Evolutionary conservation across 2,113 vertebrate genomes (phyloP), one percentile per base, ranked within the genome.

Genomic region (Bufo bufo): DNA sequence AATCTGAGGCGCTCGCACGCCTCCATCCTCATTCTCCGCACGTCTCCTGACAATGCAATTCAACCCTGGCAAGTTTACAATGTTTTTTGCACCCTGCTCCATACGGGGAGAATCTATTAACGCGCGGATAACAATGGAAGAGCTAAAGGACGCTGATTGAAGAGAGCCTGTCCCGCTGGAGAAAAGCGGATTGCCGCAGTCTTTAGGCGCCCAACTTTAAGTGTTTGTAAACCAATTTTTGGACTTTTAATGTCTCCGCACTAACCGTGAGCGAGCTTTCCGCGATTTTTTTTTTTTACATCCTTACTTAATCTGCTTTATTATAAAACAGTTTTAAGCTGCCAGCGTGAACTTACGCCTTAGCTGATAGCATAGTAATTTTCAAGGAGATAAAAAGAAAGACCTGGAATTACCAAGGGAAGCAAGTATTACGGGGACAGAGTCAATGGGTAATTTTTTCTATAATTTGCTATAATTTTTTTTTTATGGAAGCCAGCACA

Each of bases 21-120:
- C 79, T 84, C 59, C 47, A 56, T 78, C 77, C 56, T 82, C 72
- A 89, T 89, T 84, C 81, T 6, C 17, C 13, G 63, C 81, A 69
- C 72, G 87, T 84, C 82, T 54, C 81, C 87, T 78, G 81, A 89
- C 87, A 78, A 84, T 84, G 82, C 82, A 84, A 89, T 58, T 84
- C 81, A 83, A 19, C 80, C 71, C 56, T n/a, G 49, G 45, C 19
- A 50, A 83, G 84, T 83, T 63, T 88, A 88, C 80, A 83, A 65
- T 77, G 9, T 83, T 77, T 83, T 88, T 88, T 66, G 47, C 85
- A 79, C 80, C 56, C 52, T 45, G 56, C 71, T 54, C 47, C 6
- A 16, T 65, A 54, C 20, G 45, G 58, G 45, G 71, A 88, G 69
- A 88, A 88, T 88, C 71, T 77, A 77, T 88, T 88, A 83, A 65